Conservation (phyloP, 2,888 invertebrate species). For the Lingula anatina region DNA sequence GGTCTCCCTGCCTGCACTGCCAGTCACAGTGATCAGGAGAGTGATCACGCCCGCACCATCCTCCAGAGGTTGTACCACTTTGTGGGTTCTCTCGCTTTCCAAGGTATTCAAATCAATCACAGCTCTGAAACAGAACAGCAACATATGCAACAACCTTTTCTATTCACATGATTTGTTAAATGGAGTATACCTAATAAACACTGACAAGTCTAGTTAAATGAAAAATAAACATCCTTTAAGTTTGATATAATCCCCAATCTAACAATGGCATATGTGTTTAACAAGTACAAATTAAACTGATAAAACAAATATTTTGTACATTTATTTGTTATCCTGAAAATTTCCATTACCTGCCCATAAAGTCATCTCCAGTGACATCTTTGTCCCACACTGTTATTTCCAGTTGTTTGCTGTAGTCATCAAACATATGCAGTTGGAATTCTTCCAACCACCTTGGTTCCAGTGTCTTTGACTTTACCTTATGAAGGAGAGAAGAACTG, state of each 20-base stretch:
- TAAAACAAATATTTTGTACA: too few relatives aligned
- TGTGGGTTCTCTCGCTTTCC: conserved; percentile 86
- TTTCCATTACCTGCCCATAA: conserved; percentile 81
- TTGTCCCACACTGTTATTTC: conserved; percentile 91
- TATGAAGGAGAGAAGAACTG: conserved; percentile 9
- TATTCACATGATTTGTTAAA: not conserved
- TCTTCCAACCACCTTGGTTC: conserved; percentile 94
- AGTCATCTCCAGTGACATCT: conserved; percentile 77
- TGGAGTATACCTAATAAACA: conserved; percentile 11
- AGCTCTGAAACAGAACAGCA: conserved; percentile 59
- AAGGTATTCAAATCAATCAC: conserved; percentile 77
- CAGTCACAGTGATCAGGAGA: conserved; percentile 87
- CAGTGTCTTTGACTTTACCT: conserved; percentile 67
- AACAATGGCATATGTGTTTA: too few relatives aligned
- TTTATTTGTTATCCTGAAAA: too few relatives aligned
- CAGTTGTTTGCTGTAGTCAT: conserved; percentile 84
- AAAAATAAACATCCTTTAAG: not conserved
- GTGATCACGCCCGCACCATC: conserved; percentile 79
- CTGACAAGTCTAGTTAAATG: conserved; percentile 2
- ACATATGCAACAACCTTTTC: not conserved
- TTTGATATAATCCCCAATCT: too few relatives aligned
- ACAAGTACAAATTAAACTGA: too few relatives aligned
- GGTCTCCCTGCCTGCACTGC: conserved; percentile 87
- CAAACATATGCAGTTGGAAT: conserved; percentile 92
- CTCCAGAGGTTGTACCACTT: conserved; percentile 82